Base-by-base conservation (phyloP, 2,797 vertebrate species). In the Lutjanus campechanus region DNA sequence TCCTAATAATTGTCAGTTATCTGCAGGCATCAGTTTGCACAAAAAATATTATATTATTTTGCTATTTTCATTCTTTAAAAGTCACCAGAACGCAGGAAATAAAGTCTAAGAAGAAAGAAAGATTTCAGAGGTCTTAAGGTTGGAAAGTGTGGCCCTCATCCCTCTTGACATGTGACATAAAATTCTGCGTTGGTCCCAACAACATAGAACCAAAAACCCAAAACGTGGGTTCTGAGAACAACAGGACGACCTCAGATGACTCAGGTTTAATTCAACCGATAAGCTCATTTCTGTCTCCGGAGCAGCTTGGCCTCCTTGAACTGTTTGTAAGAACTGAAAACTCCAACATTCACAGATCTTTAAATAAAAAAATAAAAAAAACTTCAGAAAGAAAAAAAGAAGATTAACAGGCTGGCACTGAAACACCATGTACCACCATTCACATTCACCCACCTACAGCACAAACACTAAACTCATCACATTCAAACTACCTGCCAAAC, bases 291-390 rank as follows among this genome's bases (percentile, higher is more conserved):
- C 55, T 81, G 50, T 59, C 74, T 62, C 43, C 73, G n/a, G 22
- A 81, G 74, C 64, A 70, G 60, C 64, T n/a, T 8, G 10, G 19
- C 69, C 73, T 79, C 69, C 40, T 67, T 64, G 46, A 76, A 63
- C 40, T 12, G 20, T 79, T 70, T 29, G 16, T 5, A 22, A 62
- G n/a, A 49, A 56, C 3, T 53, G 29, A 49, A 55, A 83, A 71
- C 46, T 29, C 13, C 7, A 40, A 40, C n/a, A 41, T 76, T 47
- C 22, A 46, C 49, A 12, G 15, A 10, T 47, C 46, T 71, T 25
- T 17, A 62, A 65, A 36, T 75, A 58, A 19, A 25, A 58, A 43
- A 36, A 19, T n/a, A 63, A n/a, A n/a, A 69, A 65, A 47, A 0
- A 25, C 74, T 69, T 73, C 60, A 66, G 29, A 53, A 41, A 49